These are phyloP conservation scores for Aphyosemion australe DNA, from an alignment of 2,113 vertebrate genomes.

Conservation along the genomic window DNA sequence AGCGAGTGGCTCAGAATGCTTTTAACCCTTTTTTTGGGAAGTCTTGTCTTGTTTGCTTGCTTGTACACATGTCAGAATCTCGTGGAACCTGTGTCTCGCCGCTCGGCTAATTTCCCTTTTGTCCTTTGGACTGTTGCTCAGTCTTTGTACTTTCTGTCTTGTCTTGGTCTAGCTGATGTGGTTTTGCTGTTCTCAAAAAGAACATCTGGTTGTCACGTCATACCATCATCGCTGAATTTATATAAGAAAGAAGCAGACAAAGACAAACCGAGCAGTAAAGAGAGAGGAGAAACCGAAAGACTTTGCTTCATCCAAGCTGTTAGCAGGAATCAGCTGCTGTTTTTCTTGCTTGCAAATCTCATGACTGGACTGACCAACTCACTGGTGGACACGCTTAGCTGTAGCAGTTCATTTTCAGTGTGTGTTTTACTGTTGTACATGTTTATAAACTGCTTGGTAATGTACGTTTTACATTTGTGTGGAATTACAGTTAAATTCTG, in stretches of 20 bases:
- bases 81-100: constrained; percentile 86
- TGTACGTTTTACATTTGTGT: constrained; percentile 82
- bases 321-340: constrained; percentile 89
- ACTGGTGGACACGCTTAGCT: constrained; percentile 84
- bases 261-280: constrained; percentile 15
- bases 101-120: constrained; percentile 90
- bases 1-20: constrained; percentile 80
- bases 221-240: constrained; percentile 85
- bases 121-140: constrained; percentile 87
- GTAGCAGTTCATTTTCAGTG: constrained; percentile 73
- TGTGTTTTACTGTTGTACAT: constrained; percentile 86
- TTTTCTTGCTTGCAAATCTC: constrained; percentile 91
- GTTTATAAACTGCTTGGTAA: constrained; percentile 85
- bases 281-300: constrained; percentile 17
- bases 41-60: constrained; percentile 65
- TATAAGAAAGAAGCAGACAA: constrained; percentile 11
- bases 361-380: constrained; percentile 90
- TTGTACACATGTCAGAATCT: constrained; percentile 76
- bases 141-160: constrained; percentile 81
- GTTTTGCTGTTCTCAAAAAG: constrained; percentile 83
- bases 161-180: constrained; percentile 79
- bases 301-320: constrained; percentile 88
- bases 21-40: constrained; percentile 61
- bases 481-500: constrained; percentile 89
- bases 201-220: constrained; percentile 69